Conservation (phyloP, 2,797 vertebrate species). For the Jordanella pulchra region DNA sequence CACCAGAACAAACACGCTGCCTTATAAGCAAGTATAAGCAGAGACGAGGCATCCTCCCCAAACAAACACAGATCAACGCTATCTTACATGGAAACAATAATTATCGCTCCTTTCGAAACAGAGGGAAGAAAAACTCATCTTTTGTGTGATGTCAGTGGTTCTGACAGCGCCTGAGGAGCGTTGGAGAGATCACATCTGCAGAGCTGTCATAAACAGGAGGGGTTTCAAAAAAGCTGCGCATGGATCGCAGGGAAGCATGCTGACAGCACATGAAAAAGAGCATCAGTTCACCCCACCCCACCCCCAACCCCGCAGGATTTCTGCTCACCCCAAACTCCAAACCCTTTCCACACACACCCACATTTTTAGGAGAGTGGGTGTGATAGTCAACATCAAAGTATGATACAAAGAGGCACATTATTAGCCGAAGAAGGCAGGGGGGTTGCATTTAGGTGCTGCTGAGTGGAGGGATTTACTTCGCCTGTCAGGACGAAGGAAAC, state of each 20-base stretch:
- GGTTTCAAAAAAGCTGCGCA: conserved; percentile 48
- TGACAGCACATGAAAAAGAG: conserved; percentile 68
- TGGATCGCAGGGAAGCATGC: conserved; percentile 43
- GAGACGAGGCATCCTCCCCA: conserved; percentile 26
- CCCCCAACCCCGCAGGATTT: conserved; percentile 18
- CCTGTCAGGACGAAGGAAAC: conserved; percentile 48
- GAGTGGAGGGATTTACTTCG: conserved; percentile 66
- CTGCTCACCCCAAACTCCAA: conserved; percentile 37
- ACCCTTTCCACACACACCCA: conserved; percentile 3
- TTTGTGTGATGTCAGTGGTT: conserved; percentile 51
- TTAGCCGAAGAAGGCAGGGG: conserved; percentile 72
- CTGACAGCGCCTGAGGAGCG: conserved; percentile 54
- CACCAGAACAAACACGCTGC: conserved; percentile 6
- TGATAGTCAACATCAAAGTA: conserved; percentile 74
- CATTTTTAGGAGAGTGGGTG: conserved; percentile 8
- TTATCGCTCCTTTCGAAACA: conserved; percentile 44
- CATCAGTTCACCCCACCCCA: conserved; percentile 51
- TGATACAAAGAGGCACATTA: conserved; percentile 66
- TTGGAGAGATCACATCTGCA: conserved; percentile 52
- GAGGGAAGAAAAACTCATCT: conserved; percentile 34
- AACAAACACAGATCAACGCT: conserved; percentile 34
- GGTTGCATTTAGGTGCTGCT: conserved; percentile 70
- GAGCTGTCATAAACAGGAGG: conserved; percentile 56
- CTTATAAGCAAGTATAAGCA: conserved; percentile 4
- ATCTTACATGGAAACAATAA: conserved; percentile 46